These are phyloP conservation scores for Chelonus insularis DNA, from an alignment of 1,140 invertebrate species.

Conservation along the genomic window DNA sequence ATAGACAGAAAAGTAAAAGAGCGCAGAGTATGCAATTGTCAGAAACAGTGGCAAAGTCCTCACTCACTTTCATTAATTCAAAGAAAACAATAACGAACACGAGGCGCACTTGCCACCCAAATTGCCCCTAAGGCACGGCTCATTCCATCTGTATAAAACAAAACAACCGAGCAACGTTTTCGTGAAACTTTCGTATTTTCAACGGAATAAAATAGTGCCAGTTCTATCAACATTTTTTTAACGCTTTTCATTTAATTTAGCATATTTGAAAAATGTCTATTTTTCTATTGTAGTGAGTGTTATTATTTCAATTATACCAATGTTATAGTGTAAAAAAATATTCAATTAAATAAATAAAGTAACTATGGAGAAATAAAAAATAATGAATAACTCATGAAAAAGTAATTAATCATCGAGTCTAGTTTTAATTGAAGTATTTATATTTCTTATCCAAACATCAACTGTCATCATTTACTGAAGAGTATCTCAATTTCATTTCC, in stretches of 20 bases:
- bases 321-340: too few species aligned
- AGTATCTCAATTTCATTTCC: neutral
- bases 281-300: too few species aligned
- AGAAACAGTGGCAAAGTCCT: neutral
- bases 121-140: slow-evolving; percentile 20
- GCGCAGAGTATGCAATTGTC: too few species aligned
- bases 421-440: neutral
- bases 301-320: too few species aligned
- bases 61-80: slow-evolving; percentile 29
- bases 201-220: neutral
- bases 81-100: slow-evolving; percentile 27
- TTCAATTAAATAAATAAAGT: neutral
- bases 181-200: slow-evolving; percentile 18
- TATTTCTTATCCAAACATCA: neutral
- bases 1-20: too few species aligned
- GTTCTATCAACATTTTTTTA: slow-evolving; percentile 2
- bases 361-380: neutral
- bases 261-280: too few species aligned
- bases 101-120: slow-evolving; percentile 8
- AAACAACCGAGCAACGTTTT: slow-evolving; percentile 11
- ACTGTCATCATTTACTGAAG: neutral
- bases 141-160: slow-evolving; percentile 13
- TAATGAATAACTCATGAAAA: neutral
- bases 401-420: neutral
- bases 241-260: neutral